Conservation (phyloP, 2,888 invertebrate genomes). For the Heliothis peltigera region DNA sequence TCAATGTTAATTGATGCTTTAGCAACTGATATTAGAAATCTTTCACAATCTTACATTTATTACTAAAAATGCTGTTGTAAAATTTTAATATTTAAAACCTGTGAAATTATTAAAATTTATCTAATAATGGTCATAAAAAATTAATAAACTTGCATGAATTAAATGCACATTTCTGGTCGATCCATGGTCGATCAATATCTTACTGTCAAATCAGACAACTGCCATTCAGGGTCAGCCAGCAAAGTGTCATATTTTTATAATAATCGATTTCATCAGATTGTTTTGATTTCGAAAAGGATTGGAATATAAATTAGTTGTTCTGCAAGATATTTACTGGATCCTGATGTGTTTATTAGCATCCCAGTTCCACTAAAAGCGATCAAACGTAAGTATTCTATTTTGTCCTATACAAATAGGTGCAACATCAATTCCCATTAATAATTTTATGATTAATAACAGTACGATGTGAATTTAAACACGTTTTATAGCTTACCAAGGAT, state of each 20-base stretch:
- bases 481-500: slow-evolving; percentile 80
- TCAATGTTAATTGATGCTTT: neutral
- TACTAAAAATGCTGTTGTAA: too few species aligned
- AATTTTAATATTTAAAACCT: too few species aligned
- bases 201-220: neutral
- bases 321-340: neutral
- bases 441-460: neutral
- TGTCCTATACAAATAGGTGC: neutral
- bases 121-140: too few species aligned
- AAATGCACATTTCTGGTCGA: neutral
- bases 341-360: neutral
- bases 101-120: too few species aligned
- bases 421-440: neutral
- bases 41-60: neutral
- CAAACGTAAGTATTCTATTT: slow-evolving; percentile 36
- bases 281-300: slow-evolving; percentile 1
- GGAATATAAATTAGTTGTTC: neutral
- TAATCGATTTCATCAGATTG: slow-evolving; percentile 37
- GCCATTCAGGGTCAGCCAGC: slow-evolving; percentile 5
- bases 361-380: neutral
- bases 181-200: neutral
- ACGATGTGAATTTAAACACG: slow-evolving; percentile 37
- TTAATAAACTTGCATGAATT: neutral
- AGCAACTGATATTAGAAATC: neutral
- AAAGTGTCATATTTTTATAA: slow-evolving; percentile 20